phyloP scores from a whole-genome alignment of 64 coral and sea anemone genomes.

The Platygyra sinensis region DNA sequence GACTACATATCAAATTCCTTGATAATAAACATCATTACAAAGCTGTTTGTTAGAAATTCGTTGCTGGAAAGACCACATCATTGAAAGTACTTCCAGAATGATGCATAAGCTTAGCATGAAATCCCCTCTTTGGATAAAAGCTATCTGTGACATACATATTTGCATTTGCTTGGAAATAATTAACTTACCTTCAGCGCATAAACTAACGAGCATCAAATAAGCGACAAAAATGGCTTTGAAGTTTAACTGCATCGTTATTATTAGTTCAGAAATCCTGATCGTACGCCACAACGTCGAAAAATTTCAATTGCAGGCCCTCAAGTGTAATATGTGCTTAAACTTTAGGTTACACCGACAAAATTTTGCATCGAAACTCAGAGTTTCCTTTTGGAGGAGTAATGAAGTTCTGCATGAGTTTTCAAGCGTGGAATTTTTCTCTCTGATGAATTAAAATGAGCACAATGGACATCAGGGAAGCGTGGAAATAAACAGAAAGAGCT shows the following conservation, averaged over 20 bases:
- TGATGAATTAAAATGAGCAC: background rate
- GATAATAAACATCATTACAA: too few species aligned
- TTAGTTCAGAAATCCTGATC: background rate
- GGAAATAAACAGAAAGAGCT: background rate
- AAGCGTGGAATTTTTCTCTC: background rate
- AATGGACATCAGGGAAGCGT: background rate
- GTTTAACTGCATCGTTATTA: background rate
- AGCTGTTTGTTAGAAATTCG: too few species aligned
- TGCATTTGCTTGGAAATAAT: background rate
- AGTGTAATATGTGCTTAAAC: too few species aligned
- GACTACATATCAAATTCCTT: too few species aligned
- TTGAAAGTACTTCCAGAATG: too few species aligned
- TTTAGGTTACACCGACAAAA: too few species aligned
- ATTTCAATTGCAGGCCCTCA: background rate
- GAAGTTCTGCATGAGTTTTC: background rate
- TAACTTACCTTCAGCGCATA: background rate
- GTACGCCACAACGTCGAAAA: background rate
- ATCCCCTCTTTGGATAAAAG: too few species aligned
- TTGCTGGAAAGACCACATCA: too few species aligned
- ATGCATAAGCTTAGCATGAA: too few species aligned
- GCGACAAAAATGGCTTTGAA: background rate
- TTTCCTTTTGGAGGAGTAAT: background rate
- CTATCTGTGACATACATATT: too few species aligned
- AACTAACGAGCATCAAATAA: background rate
- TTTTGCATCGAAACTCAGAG: too few species aligned